Base-by-base conservation (phyloP, 2,113 vertebrate species). In the Cyanoramphus novaezelandiae region DNA sequence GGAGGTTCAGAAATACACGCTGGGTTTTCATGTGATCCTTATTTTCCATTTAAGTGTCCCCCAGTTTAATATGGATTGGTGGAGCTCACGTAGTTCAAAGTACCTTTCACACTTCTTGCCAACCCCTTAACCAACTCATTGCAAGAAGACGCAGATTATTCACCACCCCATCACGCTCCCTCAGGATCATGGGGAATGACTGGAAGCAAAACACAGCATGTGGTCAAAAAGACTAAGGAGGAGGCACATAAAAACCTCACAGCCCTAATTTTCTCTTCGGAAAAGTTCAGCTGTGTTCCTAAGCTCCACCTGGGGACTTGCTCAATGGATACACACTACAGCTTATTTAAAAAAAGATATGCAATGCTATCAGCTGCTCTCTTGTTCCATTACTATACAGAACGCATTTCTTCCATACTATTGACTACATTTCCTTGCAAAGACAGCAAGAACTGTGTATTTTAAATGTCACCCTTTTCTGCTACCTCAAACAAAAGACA, bases 41-140 rank as follows among this genome's bases (percentile, higher is more conserved):
- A 13, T 47, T 89, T 81, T 62, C 70, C 53, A 57, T 47, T 39
- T 52, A 79, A 75, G 75, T 10, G 41, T 52, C 21, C 7, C 35
- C 35, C 10, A 2, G 7, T 41, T n/a, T 63, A 37, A 0, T 12
- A 37, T 0, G 1, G 31, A 33, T 24, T 46, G n/a, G 50, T 5
- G 13, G 29, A 55, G 53, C 67, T 90, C 63, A 3, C 1, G 11
- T 3, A 69, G 33, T 33, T 64, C 82, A 21, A 50, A 27, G 33
- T 8, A 44, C 53, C n/a, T 84, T 65, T 69, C 65, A 44, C n/a
- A 55, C 53, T 33, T 70, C 67, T 23, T 55, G 27, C 46, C 75
- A 68, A 4, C 43, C 16, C 52, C 7, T 3, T 12, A 55, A 77
- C 18, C n/a, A 88, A 7, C 21, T 9, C 4, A 0, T 3, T 2